Conservation (phyloP, 2,113 vertebrate species). For the Carassius gibelio region DNA sequence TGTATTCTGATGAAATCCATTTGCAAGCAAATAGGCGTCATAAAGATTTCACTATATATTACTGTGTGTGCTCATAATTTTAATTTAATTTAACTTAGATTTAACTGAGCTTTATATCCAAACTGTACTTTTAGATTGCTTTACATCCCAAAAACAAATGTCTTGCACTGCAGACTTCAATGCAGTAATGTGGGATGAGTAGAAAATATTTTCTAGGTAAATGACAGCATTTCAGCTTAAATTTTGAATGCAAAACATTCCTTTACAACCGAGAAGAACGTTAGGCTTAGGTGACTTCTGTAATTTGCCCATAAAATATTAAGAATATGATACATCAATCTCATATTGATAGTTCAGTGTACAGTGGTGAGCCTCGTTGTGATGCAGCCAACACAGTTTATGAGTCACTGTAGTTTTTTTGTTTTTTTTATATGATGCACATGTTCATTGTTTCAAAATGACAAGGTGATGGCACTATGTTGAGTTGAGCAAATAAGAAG, state of each 20-base stretch:
- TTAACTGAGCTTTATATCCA: neutral
- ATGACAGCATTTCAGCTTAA: neutral
- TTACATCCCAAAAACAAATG: neutral
- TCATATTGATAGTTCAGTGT: neutral
- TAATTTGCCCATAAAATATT: conserved; percentile 16
- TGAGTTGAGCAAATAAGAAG: conserved; percentile 3
- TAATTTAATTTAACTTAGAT: too few species aligned
- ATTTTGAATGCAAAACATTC: neutral
- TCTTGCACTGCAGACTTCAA: neutral
- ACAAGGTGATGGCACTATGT: conserved; percentile 13
- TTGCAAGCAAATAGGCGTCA: neutral
- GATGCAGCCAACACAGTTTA: neutral
- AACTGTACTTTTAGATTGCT: too few species aligned
- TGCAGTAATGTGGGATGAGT: neutral
- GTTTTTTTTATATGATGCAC: neutral
- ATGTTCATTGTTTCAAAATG: neutral
- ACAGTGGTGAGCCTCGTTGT: neutral
- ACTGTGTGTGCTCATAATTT: neutral
- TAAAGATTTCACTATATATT: neutral
- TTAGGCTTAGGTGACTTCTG: neutral
- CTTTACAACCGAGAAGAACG: neutral
- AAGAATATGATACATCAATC: neutral
- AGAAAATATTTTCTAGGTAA: neutral
- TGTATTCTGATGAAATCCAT: neutral
- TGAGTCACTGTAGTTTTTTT: conserved; percentile 18